These are phyloP conservation scores for Bradysia coprophila DNA, from an alignment of 1,140 invertebrate species.

Conservation along the genomic window DNA sequence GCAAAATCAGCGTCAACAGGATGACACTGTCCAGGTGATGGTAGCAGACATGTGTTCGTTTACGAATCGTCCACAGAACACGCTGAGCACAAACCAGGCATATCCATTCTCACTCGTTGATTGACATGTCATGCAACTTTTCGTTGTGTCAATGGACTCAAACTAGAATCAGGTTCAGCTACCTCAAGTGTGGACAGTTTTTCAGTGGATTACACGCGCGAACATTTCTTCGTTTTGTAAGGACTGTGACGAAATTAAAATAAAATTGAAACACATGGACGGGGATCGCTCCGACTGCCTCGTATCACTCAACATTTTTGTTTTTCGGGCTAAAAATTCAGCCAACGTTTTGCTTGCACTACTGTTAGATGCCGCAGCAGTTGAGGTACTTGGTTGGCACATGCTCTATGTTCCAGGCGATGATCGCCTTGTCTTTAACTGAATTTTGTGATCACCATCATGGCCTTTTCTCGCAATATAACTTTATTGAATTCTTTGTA, in stretches of 20 bases:
- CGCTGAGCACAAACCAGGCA: constrained; percentile 52
- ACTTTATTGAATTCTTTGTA: constrained; percentile 13
- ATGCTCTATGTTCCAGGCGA: too few relatives aligned
- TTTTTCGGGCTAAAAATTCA: constrained; percentile 33
- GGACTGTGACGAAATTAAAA: constrained; percentile 26
- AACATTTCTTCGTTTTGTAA: constrained; percentile 48
- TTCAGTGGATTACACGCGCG: constrained; percentile 45
- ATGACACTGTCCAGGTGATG: constrained; percentile 42
- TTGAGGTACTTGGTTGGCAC: not conserved
- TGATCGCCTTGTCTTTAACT: too few relatives aligned
- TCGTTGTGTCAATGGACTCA: constrained; percentile 33
- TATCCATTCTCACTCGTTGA: constrained; percentile 65
- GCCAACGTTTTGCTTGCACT: constrained; percentile 19
- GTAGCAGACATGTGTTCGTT: constrained; percentile 58
- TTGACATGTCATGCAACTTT: constrained; percentile 43
- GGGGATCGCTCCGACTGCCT: too few relatives aligned
- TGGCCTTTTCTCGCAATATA: not conserved
- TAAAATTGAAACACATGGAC: constrained; percentile 5
- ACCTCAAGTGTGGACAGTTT: constrained; percentile 55
- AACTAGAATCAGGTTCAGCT: constrained; percentile 32
- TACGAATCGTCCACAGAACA: constrained; percentile 61
- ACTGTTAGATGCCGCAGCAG: not conserved
- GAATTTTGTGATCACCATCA: too few relatives aligned
- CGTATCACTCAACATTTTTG: too few relatives aligned
- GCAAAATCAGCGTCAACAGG: constrained; percentile 54